phyloP scores from a whole-genome alignment of 1,140 invertebrate species.

The Aphelinus certus region DNA sequence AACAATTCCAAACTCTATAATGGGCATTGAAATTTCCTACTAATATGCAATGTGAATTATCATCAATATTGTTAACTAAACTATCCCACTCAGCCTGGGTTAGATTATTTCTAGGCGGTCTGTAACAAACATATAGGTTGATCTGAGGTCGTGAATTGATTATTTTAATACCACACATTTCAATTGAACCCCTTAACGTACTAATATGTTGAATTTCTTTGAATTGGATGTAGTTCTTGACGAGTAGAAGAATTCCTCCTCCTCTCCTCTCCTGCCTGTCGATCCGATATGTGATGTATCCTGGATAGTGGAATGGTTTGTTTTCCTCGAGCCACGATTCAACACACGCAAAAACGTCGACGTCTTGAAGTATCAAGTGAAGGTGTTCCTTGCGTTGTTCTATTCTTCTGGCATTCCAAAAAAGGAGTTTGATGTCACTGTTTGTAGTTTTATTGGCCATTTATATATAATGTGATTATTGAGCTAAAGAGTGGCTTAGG shows the following conservation, averaged over 20 bases:
- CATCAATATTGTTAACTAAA: neutral
- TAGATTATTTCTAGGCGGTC: neutral
- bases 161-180: slow-evolving; percentile 23
- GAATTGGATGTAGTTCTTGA: slow-evolving; percentile 9
- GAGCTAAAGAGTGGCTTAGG: too few relatives aligned
- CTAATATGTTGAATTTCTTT: slow-evolving; percentile 8
- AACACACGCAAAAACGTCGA: too few relatives aligned
- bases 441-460: too few relatives aligned
- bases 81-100: neutral
- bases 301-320: too few relatives aligned
- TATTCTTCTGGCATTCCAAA: too few relatives aligned
- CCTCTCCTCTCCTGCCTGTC: slow-evolving; percentile 17
- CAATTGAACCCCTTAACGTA: neutral
- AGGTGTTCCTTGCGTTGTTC: too few relatives aligned
- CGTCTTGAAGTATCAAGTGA: too few relatives aligned
- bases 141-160: slow-evolving; percentile 8
- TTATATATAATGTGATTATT: too few relatives aligned
- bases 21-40: slow-evolving; percentile 1
- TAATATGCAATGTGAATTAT: neutral
- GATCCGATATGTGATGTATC: neutral
- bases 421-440: too few relatives aligned
- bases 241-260: slow-evolving; percentile 17
- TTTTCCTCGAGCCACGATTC: too few relatives aligned
- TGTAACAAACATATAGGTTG: slow-evolving; percentile 9
- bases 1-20: slow-evolving; percentile 1